Evolutionary conservation across 2,888 invertebrate genomes (phyloP), one percentile per base, ranked within the genome.

Genomic region (Stenotaenia linearis): DNA sequence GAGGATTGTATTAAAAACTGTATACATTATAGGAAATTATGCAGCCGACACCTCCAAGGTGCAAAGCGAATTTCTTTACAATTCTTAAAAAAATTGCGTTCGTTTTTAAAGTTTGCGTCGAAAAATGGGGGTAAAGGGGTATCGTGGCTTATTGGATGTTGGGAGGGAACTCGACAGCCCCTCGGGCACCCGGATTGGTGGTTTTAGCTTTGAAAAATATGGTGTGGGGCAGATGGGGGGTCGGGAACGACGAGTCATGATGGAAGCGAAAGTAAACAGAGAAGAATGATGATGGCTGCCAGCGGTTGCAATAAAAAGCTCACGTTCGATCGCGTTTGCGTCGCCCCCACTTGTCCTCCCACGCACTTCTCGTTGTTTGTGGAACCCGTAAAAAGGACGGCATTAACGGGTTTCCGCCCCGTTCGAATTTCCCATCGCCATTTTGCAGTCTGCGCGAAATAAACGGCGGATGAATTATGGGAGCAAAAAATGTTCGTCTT

Each of bases 291-390:
- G 45, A 45, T 45, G 45, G 45, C 45, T 15, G 45, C 45, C 45
- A 45, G 45, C 12, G n/a, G 3, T 45, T n/a, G 45, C 45, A 45
- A 32, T 32, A 32, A 32, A 32, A 32, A 32, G 4, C 45, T 12
- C 45, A 12, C 18, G n/a, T 45, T 45, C 45, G 45, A 45, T 45
- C 45, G 45, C 32, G 32, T 32, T 18, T 45, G n/a, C 15, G 23
- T 28, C 61, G 61, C 61, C 61, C 61, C 61, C 61, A 61, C 61
- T 61, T 61, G 25, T 61, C 45, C 45, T 45, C 45, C 45, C 45
- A 45, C 45, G 45, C 45, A 18, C 18, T 9, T 25, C 61, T 23
- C 61, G 9, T 25, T 61, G 61, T 61, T 23, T 23, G 61, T 23
- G 6, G 61, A 23, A 61, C 61, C 61, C 61, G 61, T 61, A 61